Evolutionary conservation across 2,113 vertebrate genomes (phyloP), one percentile per base, ranked within the genome.

Genomic region (Seriola quinqueradiata): DNA sequence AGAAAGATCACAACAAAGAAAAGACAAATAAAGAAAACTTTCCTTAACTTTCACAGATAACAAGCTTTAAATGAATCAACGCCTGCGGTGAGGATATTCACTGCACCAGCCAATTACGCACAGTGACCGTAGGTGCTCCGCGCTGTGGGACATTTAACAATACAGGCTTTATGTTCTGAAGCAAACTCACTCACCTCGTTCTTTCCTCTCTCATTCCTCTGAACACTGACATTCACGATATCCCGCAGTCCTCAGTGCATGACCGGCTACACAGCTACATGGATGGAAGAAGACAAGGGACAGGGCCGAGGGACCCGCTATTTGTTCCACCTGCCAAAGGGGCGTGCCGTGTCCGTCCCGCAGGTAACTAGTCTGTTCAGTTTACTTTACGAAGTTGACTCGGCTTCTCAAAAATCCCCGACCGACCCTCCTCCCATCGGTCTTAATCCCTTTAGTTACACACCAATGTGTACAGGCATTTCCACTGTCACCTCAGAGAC

Each of bases 301-400:
- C 17, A 50, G 48, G 17, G n/a, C 38, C 8, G 34, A 70, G 42
- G 58, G 76, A 14, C 74, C 84, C 70, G 52, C 92, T 94, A 90
- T 94, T 93, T 93, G 91, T 90, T 87, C 77, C 85, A 89, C 67
- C 86, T 86, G 91, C 70, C 66, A 55, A n/a, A 63, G 87, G 86
- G 94, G 94, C 87, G 93, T 91, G 87, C 13, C 88, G 74, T 17
- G 75, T 28, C 4, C 34, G 57, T 61, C 75, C 46, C 48, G 69
- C 81, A 76, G 77, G 68, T 71, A 68, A 42, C 46, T 85, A 86
- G 75, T 88, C 79, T 88, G 46, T 74, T 64, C 71, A 75, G 76
- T 86, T 87, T 65, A 79, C 81, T 79, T 85, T 65, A 65, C 59
- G 11, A 83, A 70, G 68, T 46, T 23, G 7, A 36, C 10, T 75